Evolutionary conservation across 2,888 invertebrate species (phyloP).

Genomic region (Bombylius discolor): DNA sequence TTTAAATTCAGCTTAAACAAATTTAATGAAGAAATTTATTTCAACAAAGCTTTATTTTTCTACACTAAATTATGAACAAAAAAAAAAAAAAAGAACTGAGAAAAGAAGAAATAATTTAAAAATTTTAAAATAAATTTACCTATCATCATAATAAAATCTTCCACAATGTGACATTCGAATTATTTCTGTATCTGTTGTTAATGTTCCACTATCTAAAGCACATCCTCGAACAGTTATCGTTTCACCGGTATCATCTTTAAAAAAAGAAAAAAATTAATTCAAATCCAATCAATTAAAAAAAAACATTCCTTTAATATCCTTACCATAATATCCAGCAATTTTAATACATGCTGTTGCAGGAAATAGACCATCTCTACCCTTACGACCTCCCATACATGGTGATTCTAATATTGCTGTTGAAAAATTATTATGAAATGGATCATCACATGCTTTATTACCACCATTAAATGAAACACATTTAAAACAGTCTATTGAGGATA

Average conservation of each 20-base stretch:
- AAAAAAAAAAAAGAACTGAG: too few relatives aligned
- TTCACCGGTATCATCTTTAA: conserved; percentile 63
- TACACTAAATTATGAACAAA: too few relatives aligned
- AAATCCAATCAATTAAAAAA: neutral
- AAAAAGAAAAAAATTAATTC: conserved; percentile 1
- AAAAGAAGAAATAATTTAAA: neutral
- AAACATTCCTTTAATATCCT: conserved; percentile 11
- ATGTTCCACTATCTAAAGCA: conserved; percentile 87
- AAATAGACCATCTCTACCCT: conserved; percentile 83
- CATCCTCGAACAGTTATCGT: conserved; percentile 83
- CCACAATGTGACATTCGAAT: conserved; percentile 97
- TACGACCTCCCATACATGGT: conserved; percentile 88
- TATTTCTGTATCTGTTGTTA: conserved; percentile 92
- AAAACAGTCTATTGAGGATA: conserved; percentile 86
- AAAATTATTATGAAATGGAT: conserved; percentile 89
- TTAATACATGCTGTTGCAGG: conserved; percentile 97
- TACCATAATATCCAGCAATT: conserved; percentile 82
- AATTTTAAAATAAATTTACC: conserved; percentile 40
- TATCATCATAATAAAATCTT: conserved; percentile 76
- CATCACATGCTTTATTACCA: conserved; percentile 76
- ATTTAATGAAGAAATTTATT: too few relatives aligned
- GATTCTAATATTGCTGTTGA: conserved; percentile 71
- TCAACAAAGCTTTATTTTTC: too few relatives aligned
- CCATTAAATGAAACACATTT: conserved; percentile 90
- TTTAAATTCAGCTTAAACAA: too few relatives aligned